Base-by-base conservation (phyloP, 2,888 invertebrate species). In the Eupsilia transversa region DNA sequence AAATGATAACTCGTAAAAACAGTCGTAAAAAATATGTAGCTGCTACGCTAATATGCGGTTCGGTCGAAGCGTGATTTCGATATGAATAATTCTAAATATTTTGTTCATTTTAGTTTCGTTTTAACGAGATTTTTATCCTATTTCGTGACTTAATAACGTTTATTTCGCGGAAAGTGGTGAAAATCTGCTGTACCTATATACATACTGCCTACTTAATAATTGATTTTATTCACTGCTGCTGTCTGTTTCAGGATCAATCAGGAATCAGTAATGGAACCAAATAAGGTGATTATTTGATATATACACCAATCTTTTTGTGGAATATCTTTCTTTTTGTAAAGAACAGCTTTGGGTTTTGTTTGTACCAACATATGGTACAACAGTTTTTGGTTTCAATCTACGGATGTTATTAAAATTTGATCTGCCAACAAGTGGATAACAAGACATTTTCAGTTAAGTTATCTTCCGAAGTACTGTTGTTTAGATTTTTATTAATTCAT, bases 1-100 rank as follows among this genome's bases (percentile, higher is more conserved):
- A 93, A 90, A 91, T 89, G 91, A 91, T 91, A 91, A 89, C 86
- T 88, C 89, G 85, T 90, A 88, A 92, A 92, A 89, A 83, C 83
- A 88, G 79, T 88, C 90, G 91, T 92, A 90, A 88, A 89, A 88
- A 81, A 91, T 89, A 81, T 82, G 76, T 76, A 82, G 71, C 76
- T 67, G 71, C 76, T 67, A 72, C 76, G 61, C 65, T 78, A 81
- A 86, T 84, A 81, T 57, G 74, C 77, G 74, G 77, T 70, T 68
- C 70, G 77, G 72, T 67, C 71, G 68, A 65, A 63, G 54, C 73
- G 54, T 60, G 75, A 80, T 83, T 74, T 68, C 20, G 23, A 56
- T 68, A 78, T 81, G 64, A 84, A 82, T 79, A 77, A 80, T 82
- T 82, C 73, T 56, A 38, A 69, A 77, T 63, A 81, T 75, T 74